These are phyloP conservation scores for Erythrolamprus reginae DNA, from an alignment of 2,113 vertebrate genomes.

Conservation along the genomic window DNA sequence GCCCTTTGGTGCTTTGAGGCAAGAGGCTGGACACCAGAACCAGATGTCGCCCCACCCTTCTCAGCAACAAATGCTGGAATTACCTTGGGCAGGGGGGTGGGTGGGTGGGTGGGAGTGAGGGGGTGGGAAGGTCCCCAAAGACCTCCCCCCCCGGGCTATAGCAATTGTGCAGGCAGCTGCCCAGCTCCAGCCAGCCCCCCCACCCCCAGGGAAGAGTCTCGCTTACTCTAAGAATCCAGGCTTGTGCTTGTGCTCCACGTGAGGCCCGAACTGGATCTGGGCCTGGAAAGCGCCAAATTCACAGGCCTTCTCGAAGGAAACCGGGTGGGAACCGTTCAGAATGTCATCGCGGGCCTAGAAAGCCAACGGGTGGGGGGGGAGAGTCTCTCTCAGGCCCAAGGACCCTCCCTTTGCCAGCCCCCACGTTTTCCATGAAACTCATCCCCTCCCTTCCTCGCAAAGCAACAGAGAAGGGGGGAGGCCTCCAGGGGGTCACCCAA, in stretches of 20 bases:
- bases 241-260: constrained; percentile 97
- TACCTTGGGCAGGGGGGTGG: too few relatives aligned
- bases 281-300: constrained; percentile 97
- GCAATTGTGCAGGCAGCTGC: background rate
- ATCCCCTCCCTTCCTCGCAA: background rate
- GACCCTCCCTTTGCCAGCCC: background rate
- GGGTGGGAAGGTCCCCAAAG: background rate
- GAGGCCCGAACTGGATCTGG: constrained; percentile 98
- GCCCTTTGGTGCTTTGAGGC: background rate
- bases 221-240: constrained; percentile 97
- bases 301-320: constrained; percentile 98
- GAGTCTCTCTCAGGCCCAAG: background rate
- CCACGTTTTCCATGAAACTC: background rate
- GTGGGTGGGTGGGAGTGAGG: too few relatives aligned
- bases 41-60: background rate
- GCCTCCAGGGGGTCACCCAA: background rate
- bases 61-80: background rate
- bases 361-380: constrained; percentile 25
- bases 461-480: background rate
- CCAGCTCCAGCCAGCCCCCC: background rate
- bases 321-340: constrained; percentile 95
- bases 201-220: constrained; percentile 28
- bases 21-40: background rate
- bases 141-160: background rate
- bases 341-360: constrained; percentile 95